Base-by-base conservation (phyloP, 2,888 invertebrate genomes). In the Lysandra coridon region DNA sequence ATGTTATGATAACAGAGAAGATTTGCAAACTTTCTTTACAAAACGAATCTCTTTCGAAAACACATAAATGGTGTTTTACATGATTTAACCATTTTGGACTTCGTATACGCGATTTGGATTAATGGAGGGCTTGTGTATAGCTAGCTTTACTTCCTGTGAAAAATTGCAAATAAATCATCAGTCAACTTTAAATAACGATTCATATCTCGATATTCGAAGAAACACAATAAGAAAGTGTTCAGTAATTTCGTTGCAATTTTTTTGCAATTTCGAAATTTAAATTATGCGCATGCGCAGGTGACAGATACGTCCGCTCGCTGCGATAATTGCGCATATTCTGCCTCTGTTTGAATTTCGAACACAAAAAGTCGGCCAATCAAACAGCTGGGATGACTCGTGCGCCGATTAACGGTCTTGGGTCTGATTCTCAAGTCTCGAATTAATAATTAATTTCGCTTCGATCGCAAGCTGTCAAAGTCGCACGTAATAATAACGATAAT, bases 321-420 rank as follows among this genome's bases (percentile, higher is more conserved):
- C 81, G 77, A 83, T 86, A 89, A 90, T 89, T 89, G 87, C 83
- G 83, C 83, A 81, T 82, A 83, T 81, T 86, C 85, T 87, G 86
- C 82, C 79, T 85, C 85, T 84, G 85, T 82, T 85, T 83, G 83
- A 86, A 85, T 87, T 91, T 90, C 87, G 87, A 89, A 91, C 87
- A 90, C 85, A 89, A 89, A 91, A 90, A 89, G 83, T 82, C 82
- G 82, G 85, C 88, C 89, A 89, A 91, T 89, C 87, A 86, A 83
- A 87, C 91, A 91, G 90, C 84, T 87, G 88, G 83, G 83, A 80
- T 75, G 82, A 89, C 92, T 89, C 92, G 92, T 92, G 92, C 91
- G 91, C 90, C 78, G 80, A 82, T 87, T 84, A 86, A 86, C 85
- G 83, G 84, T 83, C 57, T 17, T 57, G 17, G 17, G 14, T 4